These are phyloP conservation scores for Pomacea canaliculata DNA, from an alignment of 2,888 invertebrate genomes.

Conservation along the genomic window DNA sequence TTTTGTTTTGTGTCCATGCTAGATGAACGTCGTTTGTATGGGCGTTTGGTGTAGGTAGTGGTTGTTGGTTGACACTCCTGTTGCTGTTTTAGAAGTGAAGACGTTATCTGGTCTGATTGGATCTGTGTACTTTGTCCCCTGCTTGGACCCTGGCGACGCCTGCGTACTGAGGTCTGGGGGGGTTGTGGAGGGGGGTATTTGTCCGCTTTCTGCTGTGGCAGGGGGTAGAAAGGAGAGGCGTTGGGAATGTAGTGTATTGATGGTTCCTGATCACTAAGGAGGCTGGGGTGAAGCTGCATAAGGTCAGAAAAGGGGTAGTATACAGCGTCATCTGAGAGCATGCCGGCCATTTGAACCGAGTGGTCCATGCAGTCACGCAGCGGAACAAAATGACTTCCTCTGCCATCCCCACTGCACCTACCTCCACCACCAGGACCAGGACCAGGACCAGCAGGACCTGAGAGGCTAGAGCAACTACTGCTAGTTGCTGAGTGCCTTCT, in stretches of 20 bases:
- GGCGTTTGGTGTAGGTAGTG: neutral
- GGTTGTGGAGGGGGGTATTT: neutral
- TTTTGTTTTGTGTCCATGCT: neutral
- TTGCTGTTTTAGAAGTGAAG: neutral
- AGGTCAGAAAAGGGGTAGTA: conserved; percentile 26
- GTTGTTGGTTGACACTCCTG: neutral
- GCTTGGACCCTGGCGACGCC: neutral
- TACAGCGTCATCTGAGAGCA: neutral
- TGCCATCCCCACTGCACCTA: neutral
- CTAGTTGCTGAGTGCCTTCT: neutral
- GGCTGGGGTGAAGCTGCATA: conserved; percentile 21
- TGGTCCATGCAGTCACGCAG: conserved; percentile 14
- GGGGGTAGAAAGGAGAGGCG: neutral
- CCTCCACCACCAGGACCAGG: neutral
- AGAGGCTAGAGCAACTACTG: neutral
- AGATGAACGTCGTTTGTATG: neutral
- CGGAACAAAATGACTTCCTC: conserved; percentile 7
- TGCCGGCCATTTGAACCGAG: conserved; percentile 6
- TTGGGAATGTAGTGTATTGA: conserved; percentile 10
- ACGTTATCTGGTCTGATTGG: conserved; percentile 38
- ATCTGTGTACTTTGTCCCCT: conserved; percentile 12
- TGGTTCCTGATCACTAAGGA: conserved; percentile 1
- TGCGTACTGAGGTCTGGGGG: neutral
- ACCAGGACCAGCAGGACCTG: neutral
- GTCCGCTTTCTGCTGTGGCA: neutral